phyloP scores from a whole-genome alignment of 1,140 invertebrate genomes.

The Drosophila eugracilis region DNA sequence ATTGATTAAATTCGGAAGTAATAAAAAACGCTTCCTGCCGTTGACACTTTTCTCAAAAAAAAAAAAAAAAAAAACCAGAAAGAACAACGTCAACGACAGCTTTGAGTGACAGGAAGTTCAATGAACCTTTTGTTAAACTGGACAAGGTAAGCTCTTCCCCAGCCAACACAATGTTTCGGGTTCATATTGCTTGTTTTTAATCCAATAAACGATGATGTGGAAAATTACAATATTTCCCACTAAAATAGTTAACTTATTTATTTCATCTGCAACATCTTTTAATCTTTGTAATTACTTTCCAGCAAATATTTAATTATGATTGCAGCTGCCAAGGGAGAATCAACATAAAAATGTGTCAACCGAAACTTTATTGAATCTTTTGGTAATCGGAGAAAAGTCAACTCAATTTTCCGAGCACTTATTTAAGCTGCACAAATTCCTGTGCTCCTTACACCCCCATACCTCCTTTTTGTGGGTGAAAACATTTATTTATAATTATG shows the following conservation, averaged over 20 bases:
- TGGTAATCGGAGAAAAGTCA: conserved; percentile 3
- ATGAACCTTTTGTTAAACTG: not conserved
- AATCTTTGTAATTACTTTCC: not conserved
- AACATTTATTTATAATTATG: conserved; percentile 16
- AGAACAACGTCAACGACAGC: too few species aligned
- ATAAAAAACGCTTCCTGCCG: conserved; percentile 10
- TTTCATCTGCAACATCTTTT: too few species aligned
- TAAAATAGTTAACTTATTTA: too few species aligned
- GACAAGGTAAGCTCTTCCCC: too few species aligned
- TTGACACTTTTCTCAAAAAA: not conserved
- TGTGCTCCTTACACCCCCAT: not conserved
- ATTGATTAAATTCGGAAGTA: conserved; percentile 23
- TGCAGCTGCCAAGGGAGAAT: too few species aligned
- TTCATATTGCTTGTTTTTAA: too few species aligned
- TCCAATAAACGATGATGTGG: too few species aligned
- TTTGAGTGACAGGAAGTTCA: not conserved
- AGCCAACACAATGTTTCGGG: too few species aligned
- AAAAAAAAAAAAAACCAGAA: too few species aligned
- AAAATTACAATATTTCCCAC: too few species aligned
- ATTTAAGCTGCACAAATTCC: conserved; percentile 8
- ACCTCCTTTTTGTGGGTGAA: conserved; percentile 5
- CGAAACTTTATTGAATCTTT: not conserved
- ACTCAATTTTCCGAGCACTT: conserved; percentile 7
- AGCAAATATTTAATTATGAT: not conserved
- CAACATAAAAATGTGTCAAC: not conserved